Conservation (phyloP, 2,113 vertebrate genomes). For the Microtus ochrogaster region DNA sequence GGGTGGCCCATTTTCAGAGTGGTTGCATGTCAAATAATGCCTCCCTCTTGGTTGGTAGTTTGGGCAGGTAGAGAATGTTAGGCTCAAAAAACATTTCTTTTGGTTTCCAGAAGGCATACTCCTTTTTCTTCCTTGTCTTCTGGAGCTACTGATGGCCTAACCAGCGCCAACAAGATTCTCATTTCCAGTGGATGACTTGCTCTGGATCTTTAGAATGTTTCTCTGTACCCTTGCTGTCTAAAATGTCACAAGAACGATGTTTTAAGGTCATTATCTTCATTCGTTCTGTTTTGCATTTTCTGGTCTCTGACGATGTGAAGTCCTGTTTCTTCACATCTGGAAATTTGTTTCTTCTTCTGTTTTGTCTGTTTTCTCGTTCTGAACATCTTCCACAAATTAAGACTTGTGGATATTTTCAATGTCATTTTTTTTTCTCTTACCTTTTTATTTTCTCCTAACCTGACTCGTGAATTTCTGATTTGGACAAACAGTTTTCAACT, state of each 20-base stretch:
- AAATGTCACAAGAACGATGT: background rate
- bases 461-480: slow-evolving; percentile 27
- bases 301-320: background rate
- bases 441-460: background rate
- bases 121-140: background rate
- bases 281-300: background rate
- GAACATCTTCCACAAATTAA: background rate
- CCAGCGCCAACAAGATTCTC: background rate
- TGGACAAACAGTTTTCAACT: slow-evolving; percentile 13
- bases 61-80: slow-evolving; percentile 22
- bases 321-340: background rate
- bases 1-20: slow-evolving; percentile 7
- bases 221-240: background rate
- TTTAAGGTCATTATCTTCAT: background rate
- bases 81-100: slow-evolving; percentile 27
- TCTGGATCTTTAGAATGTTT: slow-evolving; percentile 27
- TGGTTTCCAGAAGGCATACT: background rate
- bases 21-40: background rate
- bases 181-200: background rate
- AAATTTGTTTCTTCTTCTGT: background rate
- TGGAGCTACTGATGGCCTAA: background rate
- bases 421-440: background rate
- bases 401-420: background rate
- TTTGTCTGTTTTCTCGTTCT: background rate
- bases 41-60: slow-evolving; percentile 14